Conservation (phyloP, 2,888 invertebrate genomes). For the Thecophora atra region DNA sequence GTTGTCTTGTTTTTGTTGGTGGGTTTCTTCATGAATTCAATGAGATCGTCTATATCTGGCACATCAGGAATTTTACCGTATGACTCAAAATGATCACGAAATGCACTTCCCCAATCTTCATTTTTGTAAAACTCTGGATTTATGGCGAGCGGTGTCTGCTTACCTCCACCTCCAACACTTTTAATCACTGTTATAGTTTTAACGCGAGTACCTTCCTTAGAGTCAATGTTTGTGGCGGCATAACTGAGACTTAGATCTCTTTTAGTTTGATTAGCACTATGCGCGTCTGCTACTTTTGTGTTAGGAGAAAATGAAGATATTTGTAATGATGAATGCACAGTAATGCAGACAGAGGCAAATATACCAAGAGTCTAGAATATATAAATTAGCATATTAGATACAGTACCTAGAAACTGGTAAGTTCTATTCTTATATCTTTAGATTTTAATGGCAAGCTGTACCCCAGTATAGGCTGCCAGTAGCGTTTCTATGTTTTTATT, state of each 20-base stretch:
- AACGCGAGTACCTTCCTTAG: constrained; percentile 63
- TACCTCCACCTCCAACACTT: constrained; percentile 55
- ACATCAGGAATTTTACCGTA: constrained; percentile 62
- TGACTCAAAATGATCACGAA: constrained; percentile 62
- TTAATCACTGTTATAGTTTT: constrained; percentile 66
- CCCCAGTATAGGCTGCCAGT: no score
- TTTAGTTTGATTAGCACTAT: constrained; percentile 52
- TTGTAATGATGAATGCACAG: constrained; percentile 13
- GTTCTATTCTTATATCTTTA: neutral
- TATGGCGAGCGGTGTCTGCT: constrained; percentile 53
- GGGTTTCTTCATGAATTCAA: constrained; percentile 59
- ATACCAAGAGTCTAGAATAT: constrained; percentile 17
- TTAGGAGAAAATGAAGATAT: neutral
- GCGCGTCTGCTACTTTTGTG: neutral
- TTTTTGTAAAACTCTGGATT: constrained; percentile 59
- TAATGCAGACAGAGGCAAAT: constrained; percentile 22
- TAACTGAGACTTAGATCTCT: constrained; percentile 64
- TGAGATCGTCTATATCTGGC: constrained; percentile 63
- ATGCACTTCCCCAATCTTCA: constrained; percentile 61
- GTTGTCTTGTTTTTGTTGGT: constrained; percentile 29
- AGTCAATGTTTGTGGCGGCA: constrained; percentile 64
- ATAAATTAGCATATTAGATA: neutral
- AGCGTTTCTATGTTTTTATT: no score
- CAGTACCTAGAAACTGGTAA: constrained; percentile 6
- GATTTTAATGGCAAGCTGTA: neutral